Base-by-base conservation (phyloP, 2,797 vertebrate species). In the Melanotaenia maccullochi region DNA sequence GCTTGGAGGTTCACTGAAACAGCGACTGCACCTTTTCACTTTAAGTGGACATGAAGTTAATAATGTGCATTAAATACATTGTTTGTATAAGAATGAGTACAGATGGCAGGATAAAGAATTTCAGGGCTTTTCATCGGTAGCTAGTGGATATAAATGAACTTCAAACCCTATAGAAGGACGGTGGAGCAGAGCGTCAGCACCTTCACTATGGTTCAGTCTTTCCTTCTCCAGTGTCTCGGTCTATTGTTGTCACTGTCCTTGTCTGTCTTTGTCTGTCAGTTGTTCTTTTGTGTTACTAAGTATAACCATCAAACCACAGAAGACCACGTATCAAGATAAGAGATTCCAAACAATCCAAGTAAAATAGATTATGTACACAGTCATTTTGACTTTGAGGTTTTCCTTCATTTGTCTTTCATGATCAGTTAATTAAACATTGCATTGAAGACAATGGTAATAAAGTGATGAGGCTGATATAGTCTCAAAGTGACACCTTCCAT, bases 131-230 rank as follows among this genome's bases (percentile, higher is more conserved):
- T 69, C 60, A 73, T 83, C 71, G 68, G 85, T 90, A 90, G 88
- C 83, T 67, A 86, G 75, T 82, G 83, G 89, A 89, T 89, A 92
- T 84, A 9, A 52, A 76, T 73, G 56, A 80, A 84, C 80, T 83
- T 82, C 82, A 51, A 60, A 76, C 44, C 68, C 44, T 60, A 38
- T 65, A 76, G 77, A 90, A 92, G 79, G 87, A 72, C 82, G 63
- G 51, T 44, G 14, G 75, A 78, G 73, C 74, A 79, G 83, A 89
- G 57, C 62, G 68, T 80, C 82, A 85, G 51, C 72, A 60, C 63
- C 76, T 81, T 79, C 65, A 60, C 78, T 1, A 60, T 73, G 75
- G 65, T 76, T 75, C 55, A 32, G 54, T 83, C 73, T 66, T 71
- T 73, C 79, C 73, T 57, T 87, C 81, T 84, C 83, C 52, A 67